A percentile compares a stretch with the other conserved stretches of the same genome.
Evolutionary conservation across 1,140 invertebrate species (phyloP).

Genomic region (Drepana arcuata): DNA sequence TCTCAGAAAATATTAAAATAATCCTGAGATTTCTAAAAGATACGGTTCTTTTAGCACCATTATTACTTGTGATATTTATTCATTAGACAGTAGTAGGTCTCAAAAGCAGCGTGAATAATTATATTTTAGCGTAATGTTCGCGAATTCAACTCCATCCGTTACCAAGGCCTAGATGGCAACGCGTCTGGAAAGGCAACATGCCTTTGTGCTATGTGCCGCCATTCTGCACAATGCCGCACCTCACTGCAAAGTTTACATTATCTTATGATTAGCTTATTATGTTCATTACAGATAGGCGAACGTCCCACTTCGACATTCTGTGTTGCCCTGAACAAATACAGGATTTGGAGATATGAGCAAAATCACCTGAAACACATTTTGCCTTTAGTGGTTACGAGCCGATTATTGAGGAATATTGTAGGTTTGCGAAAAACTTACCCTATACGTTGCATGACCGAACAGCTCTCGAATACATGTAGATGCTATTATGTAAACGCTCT

Average conservation of each 20-base stretch:
- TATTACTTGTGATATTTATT: too few relatives aligned
- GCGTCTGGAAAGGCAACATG: slow-evolving; percentile 25
- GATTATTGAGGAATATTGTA: background rate
- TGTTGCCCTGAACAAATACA: too few relatives aligned
- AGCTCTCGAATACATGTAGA: background rate
- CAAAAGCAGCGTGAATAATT: too few relatives aligned
- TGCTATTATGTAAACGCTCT: background rate
- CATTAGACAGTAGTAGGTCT: too few relatives aligned
- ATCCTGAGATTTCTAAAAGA: too few relatives aligned
- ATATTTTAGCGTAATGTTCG: slow-evolving; percentile 12
- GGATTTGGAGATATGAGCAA: too few relatives aligned
- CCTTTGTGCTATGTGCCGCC: slow-evolving; percentile 21
- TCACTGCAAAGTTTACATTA: slow-evolving; percentile 12
- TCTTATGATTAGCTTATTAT: slow-evolving; percentile 12
- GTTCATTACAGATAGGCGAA: too few relatives aligned
- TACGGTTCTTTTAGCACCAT: too few relatives aligned
- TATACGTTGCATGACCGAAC: background rate
- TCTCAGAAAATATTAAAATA: too few relatives aligned
- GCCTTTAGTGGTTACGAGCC: background rate
- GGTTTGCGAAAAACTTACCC: background rate
- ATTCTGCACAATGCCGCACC: slow-evolving; percentile 17
- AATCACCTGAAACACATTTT: background rate
- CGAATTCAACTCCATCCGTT: slow-evolving; percentile 18
- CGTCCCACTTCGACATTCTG: too few relatives aligned
- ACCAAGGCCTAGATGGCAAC: slow-evolving; percentile 25